These are phyloP conservation scores for Athalia cordata DNA, from an alignment of 2,888 invertebrate genomes.

Conservation along the genomic window DNA sequence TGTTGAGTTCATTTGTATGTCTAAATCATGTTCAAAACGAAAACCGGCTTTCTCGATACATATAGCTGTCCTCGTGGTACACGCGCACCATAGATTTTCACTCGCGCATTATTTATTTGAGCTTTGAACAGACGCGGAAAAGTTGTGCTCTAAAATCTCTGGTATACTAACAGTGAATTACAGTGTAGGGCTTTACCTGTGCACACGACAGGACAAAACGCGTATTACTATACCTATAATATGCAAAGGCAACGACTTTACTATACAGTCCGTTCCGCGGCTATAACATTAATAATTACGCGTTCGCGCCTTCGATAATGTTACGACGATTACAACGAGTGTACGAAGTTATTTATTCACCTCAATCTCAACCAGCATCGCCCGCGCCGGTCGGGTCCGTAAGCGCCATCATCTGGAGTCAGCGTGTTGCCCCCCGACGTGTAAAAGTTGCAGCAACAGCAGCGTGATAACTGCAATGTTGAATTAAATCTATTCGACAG, in stretches of 20 bases:
- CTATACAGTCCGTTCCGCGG: slow-evolving; percentile 51
- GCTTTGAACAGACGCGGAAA: not conserved
- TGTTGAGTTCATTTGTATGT: too few species aligned
- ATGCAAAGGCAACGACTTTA: slow-evolving; percentile 55
- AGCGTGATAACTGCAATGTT: too few species aligned
- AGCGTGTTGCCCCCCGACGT: not conserved
- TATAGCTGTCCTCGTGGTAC: too few species aligned
- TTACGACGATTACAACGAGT: slow-evolving; percentile 61
- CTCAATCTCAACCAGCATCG: slow-evolving; percentile 55
- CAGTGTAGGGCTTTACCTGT: slow-evolving; percentile 32
- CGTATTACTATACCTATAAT: slow-evolving; percentile 49
- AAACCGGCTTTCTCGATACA: too few species aligned
- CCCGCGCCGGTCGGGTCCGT: slow-evolving; percentile 4
- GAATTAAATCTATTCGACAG: too few species aligned
- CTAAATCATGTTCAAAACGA: too few species aligned
- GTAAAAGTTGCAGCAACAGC: not conserved
- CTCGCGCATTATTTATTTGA: too few species aligned
- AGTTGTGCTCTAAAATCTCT: not conserved
- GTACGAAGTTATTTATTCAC: slow-evolving; percentile 61
- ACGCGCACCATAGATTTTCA: too few species aligned
- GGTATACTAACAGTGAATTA: slow-evolving; percentile 8
- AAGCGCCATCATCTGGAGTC: not conserved
- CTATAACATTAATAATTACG: slow-evolving; percentile 56
- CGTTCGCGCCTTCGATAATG: slow-evolving; percentile 60
- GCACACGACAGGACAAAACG: not conserved